Base-by-base conservation (phyloP, 2,113 vertebrate species). In the Damaliscus lunatus region DNA sequence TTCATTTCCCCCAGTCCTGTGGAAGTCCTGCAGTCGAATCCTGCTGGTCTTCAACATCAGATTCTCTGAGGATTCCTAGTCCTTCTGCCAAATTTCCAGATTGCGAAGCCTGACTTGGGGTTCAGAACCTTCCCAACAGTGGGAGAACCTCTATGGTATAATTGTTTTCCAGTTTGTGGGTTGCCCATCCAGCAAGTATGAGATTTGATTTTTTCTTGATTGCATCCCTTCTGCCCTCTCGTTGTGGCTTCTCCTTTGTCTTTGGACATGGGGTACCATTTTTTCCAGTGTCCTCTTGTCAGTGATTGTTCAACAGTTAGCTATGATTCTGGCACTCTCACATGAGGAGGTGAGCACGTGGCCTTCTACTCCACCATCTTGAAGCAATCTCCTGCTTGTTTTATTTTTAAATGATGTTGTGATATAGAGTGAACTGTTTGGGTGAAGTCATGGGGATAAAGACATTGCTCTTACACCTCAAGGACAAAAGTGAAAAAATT, bases 351-450 rank as follows among this genome's bases (percentile, higher is more conserved):
- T 43, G 40, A 77, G 12, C 40, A 43, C 23, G 4, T 77, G 40
- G 71, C 40, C 40, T 25, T 77, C 40, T 77, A 27, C 23, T 27
- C 71, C 71, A 43, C 71, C 11, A 77, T 77, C 71, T 27, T 77
- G 23, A 77, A 77, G 36, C 71, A 27, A 4, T 77, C 40, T 77
- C 36, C 40, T 2, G 71, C 40, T 43, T 40, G 71, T 77, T 77
- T 77, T 43, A 21, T 50, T 93, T 97, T 78, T 94, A 85, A 91
- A 43, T 97, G 59, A 48, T 55, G 89, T 92, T 77, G 48, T 94
- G 36, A 62, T 90, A 29, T 27, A 53, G 55, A 15, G 64, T 67
- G n/a, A 52, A 48, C 78, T 80, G 60, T 83, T 84, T 84, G 64
- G 29, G 33, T 83, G 36, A 88, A 53, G 19, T 36, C 29, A 40